Base-by-base conservation (phyloP, 92 coral and sea anemone genomes). In the Virgularia gustaviana region DNA sequence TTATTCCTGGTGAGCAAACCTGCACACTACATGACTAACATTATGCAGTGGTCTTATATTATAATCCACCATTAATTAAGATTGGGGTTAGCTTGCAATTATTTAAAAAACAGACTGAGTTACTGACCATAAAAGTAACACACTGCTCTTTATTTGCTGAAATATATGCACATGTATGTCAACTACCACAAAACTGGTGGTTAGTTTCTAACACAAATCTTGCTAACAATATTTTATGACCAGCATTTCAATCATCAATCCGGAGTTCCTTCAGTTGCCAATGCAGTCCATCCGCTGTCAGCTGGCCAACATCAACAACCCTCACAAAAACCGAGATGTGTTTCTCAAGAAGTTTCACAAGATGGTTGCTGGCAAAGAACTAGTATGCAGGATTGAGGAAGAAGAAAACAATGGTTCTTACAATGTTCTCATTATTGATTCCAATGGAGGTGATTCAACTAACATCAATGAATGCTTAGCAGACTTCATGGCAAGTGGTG, bases 351-450 rank as follows among this genome's bases (percentile, higher is more conserved):
- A 86, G 83, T 94, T 94, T 78, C 83, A 49, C 20, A 86, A 89
- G 41, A 49, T 86, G 22, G 86, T 96, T 0, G 70, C 52, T 20
- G 96, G 88, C 22, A 89, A 89, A 62, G 99, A 94, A 34, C 86
- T 94, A 1, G 96, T 94, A 39, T 81, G 85, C 34, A 86, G 89
- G 79, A 85, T 88, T 12, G 96, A 81, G 37, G 84, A 87, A 43
- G 77, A 73, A 74, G 90, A 85, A 44, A 57, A 82, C 35, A 16
- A 41, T 23, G 83, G 83, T 43, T 43, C 49, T 57, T 85, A 79
- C 34, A 36, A 71, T 9, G 87, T 89, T 12, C 77, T 85, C 13
- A 64, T 87, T 8, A 73, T 82, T 58, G 99, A 89, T 37, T 71
- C 95, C 32, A 68, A 75, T 22, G 88, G 76, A 25, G 97, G 97